Evolutionary conservation across 2,888 invertebrate species (phyloP).

Genomic region (Pristionchus exspectatus): DNA sequence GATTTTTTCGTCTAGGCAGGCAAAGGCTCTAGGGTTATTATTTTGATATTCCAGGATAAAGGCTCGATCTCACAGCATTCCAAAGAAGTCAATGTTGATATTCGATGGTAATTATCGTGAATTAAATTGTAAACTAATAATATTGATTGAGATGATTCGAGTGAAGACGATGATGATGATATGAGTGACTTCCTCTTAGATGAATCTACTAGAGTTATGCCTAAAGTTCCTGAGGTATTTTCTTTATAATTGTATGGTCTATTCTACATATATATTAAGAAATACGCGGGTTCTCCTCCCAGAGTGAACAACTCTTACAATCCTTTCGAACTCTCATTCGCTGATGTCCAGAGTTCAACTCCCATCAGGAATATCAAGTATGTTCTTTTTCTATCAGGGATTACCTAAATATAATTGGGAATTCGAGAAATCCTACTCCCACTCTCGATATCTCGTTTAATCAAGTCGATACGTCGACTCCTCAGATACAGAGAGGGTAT

Average conservation of each 20-base stretch:
- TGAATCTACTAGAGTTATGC: neutral
- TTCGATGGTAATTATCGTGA: neutral
- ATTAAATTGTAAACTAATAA: no score
- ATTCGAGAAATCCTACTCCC: neutral
- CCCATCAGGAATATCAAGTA: neutral
- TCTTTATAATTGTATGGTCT: neutral
- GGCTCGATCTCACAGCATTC: neutral
- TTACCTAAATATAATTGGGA: neutral
- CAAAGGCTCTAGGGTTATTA: neutral
- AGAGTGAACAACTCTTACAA: neutral
- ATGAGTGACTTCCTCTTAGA: constrained; percentile 34
- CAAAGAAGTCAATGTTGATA: neutral
- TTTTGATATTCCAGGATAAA: neutral
- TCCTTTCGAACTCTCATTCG: constrained; percentile 40
- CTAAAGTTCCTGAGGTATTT: constrained; percentile 15
- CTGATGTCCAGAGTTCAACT: constrained; percentile 33
- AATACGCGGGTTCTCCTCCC: constrained; percentile 18
- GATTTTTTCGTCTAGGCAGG: no score
- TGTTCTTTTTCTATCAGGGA: neutral
- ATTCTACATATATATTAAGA: neutral
- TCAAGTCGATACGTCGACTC: neutral
- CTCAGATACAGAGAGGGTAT: neutral
- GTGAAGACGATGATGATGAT: constrained; percentile 32
- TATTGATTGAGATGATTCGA: neutral
- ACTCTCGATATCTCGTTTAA: neutral